Evolutionary conservation across 2,888 invertebrate genomes (phyloP).

Genomic region (Laspeyria flexula): DNA sequence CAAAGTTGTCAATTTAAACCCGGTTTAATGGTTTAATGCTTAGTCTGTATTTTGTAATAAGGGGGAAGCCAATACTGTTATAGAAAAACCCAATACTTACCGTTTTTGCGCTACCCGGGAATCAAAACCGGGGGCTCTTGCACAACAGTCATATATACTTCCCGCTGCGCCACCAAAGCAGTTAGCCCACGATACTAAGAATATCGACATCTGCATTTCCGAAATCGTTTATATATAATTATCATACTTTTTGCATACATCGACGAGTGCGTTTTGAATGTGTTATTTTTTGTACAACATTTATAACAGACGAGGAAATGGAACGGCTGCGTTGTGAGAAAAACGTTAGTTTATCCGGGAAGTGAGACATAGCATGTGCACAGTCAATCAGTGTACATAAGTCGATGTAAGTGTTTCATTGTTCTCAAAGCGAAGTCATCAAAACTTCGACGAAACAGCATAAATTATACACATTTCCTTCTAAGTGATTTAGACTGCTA

Average conservation of each 20-base stretch:
- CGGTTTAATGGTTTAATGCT: too few relatives aligned
- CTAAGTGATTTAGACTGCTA: constrained; percentile 21
- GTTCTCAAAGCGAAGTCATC: constrained; percentile 42
- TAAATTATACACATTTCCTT: constrained; percentile 48
- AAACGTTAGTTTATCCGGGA: constrained; percentile 58
- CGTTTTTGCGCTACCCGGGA: too few relatives aligned
- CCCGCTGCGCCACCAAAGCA: too few relatives aligned
- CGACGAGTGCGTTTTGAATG: constrained; percentile 35
- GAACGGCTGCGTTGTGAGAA: constrained; percentile 52
- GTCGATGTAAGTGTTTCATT: constrained; percentile 49
- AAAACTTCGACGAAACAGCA: constrained; percentile 49
- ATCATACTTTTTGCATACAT: constrained; percentile 23
- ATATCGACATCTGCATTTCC: constrained; percentile 29
- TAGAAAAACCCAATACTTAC: too few relatives aligned
- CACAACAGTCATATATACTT: too few relatives aligned
- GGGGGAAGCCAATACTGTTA: too few relatives aligned
- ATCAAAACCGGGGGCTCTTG: too few relatives aligned
- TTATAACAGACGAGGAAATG: constrained; percentile 52
- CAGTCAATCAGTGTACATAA: constrained; percentile 26
- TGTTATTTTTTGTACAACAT: constrained; percentile 36
- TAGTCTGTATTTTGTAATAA: too few relatives aligned
- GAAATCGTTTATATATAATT: constrained; percentile 27
- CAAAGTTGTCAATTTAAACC: too few relatives aligned
- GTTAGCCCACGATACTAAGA: too few relatives aligned
- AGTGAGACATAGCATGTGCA: constrained; percentile 38